A percentile compares a stretch with the other conserved stretches of the same genome.
Evolutionary conservation across 2,888 invertebrate genomes (phyloP).

Genomic region (Scaptomyza caliginosa): DNA sequence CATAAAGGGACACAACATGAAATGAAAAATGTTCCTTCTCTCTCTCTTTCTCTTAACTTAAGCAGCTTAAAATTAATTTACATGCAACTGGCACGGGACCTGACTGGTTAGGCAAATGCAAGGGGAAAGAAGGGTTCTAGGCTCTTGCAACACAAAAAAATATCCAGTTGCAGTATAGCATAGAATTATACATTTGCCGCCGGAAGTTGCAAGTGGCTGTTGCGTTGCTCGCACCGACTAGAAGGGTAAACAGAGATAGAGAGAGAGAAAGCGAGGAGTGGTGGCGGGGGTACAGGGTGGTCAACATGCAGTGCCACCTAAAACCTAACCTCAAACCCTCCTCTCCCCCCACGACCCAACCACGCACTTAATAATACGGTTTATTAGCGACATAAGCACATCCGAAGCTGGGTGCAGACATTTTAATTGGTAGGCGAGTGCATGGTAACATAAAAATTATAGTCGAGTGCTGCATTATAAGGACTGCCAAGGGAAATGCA

Average conservation of each 20-base stretch:
- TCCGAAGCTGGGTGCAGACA: slow-evolving; percentile 77
- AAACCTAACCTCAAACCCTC: slow-evolving; percentile 27
- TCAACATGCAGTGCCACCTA: slow-evolving; percentile 42
- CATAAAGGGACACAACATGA: slow-evolving; percentile 43
- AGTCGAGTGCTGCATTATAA: slow-evolving; percentile 56
- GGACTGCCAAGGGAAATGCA: slow-evolving; percentile 21
- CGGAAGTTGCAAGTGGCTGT: slow-evolving; percentile 77
- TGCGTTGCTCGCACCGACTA: slow-evolving; percentile 42
- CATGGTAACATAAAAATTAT: slow-evolving; percentile 80
- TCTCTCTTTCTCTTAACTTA: slow-evolving; percentile 60
- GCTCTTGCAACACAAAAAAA: slow-evolving; percentile 14
- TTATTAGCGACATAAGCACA: slow-evolving; percentile 81
- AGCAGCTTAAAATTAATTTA: slow-evolving; percentile 79
- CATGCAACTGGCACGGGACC: slow-evolving; percentile 36
- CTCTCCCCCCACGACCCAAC: slow-evolving; percentile 27
- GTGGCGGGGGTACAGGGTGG: slow-evolving; percentile 15
- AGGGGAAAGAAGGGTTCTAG: background rate
- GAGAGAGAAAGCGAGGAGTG: slow-evolving; percentile 1
- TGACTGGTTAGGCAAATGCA: too few species aligned
- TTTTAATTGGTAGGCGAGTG: slow-evolving; percentile 81
- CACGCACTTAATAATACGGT: slow-evolving; percentile 79
- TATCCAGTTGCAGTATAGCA: slow-evolving; percentile 59
- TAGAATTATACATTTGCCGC: slow-evolving; percentile 80
- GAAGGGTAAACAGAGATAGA: background rate
- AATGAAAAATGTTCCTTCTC: slow-evolving; percentile 67